A percentile compares a stretch with the other conserved stretches of the same genome.
phyloP scores from a whole-genome alignment of 2,113 vertebrate species.

The Nannobrachium achirus region DNA sequence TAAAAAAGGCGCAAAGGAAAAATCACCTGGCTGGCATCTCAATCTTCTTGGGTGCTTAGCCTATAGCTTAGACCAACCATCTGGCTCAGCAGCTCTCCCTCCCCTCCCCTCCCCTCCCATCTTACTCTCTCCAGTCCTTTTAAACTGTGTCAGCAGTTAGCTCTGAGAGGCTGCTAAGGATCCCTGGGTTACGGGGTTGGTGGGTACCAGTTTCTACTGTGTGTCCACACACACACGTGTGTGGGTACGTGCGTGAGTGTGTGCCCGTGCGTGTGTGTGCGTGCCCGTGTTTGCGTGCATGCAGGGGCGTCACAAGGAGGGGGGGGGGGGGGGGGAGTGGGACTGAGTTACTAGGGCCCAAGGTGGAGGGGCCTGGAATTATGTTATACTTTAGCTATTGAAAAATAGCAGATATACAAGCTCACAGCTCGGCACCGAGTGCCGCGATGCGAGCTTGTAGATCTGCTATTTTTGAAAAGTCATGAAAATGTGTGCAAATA shows the following conservation, averaged over 20 bases:
- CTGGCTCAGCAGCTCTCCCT: slow-evolving; percentile 66
- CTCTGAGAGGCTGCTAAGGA: slow-evolving; percentile 69
- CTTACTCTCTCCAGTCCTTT: slow-evolving; percentile 62
- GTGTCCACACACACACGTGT: slow-evolving; percentile 3
- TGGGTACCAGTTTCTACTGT: slow-evolving; percentile 33
- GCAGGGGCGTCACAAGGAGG: too few species aligned
- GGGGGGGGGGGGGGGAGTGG: too few species aligned
- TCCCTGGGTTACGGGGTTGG: slow-evolving; percentile 63
- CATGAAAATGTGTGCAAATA: too few species aligned
- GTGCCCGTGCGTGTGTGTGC: slow-evolving; percentile 27
- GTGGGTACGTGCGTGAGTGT: slow-evolving; percentile 21
- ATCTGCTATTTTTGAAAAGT: too few species aligned
- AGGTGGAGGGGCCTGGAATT: too few species aligned
- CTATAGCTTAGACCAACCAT: slow-evolving; percentile 68
- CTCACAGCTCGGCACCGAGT: too few species aligned
- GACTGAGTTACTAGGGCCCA: too few species aligned
- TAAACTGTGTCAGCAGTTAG: slow-evolving; percentile 71
- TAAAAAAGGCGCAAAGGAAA: slow-evolving; percentile 23
- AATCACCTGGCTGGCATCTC: slow-evolving; percentile 71
- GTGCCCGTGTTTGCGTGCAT: background rate
- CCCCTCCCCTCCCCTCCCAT: background rate
- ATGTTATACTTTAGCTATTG: too few species aligned
- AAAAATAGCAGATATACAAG: too few species aligned
- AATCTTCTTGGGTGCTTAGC: slow-evolving; percentile 63
- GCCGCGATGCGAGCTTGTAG: too few species aligned